Evolutionary conservation across 2,888 invertebrate genomes (phyloP), one percentile per base, ranked within the genome.

Genomic region (Platycheirus rosarum): DNA sequence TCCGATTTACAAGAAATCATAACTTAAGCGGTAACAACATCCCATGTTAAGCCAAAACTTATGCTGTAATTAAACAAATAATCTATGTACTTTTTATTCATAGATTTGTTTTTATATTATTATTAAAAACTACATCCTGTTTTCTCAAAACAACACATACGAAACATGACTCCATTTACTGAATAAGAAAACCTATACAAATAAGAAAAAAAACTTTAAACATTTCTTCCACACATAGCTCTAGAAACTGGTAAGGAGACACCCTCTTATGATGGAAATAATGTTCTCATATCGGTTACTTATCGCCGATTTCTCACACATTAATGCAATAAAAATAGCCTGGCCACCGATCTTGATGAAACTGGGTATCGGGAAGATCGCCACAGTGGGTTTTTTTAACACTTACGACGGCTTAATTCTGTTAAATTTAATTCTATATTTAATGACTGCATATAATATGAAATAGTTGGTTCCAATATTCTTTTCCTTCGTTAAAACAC

Each of bases 261-360:
- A 63, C 82, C 71, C 77, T 70, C 82, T 82, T 77, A 82, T 82
- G 77, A 77, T 76, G 55, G 49, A 49, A 73, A 73, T 77, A 68
- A 71, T 18, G 71, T 57, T 77, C 71, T 49, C 82, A 82, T 82
- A 77, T 77, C 77, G 82, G 63, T 57, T 63, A 77, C 77, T 82
- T 82, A 82, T 82, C 77, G 63, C 62, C 63, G 51, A 82, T 77
- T 82, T 82, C 82, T 82, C 82, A 82, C 82, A 82, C 82, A 77
- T 82, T 82, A 82, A 77, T 82, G 77, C 80, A 71, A 76, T 76
- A 70, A 80, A 80, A 80, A 80, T 76, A 76, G 65, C 70, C 40
- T 70, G 48, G 65, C 53, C 55, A 62, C 66, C 62, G 46, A 77
- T 82, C 76, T 68, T 63, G 46, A 68, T 73, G 13, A 16, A 29